Evolutionary conservation across 2,113 vertebrate genomes (phyloP).

Genomic region (Nycticebus coucang): DNA sequence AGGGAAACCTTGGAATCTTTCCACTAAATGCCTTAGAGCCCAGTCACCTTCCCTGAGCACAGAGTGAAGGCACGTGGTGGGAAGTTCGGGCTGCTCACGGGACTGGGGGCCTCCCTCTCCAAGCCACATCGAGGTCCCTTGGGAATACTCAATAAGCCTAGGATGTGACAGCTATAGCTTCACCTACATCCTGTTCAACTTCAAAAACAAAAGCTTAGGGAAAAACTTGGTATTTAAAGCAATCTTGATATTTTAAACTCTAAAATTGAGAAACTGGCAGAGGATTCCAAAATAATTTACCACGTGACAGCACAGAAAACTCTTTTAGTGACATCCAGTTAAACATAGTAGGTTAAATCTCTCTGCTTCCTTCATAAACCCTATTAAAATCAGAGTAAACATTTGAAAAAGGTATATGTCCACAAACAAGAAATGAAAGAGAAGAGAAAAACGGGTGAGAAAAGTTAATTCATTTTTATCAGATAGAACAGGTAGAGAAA

Average conservation of each 20-base stretch:
- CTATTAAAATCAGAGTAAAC: not conserved
- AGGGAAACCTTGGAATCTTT: slow-evolving; percentile 53
- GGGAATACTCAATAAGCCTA: slow-evolving; percentile 10
- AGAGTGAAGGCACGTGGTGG: not conserved
- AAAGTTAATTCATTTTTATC: not conserved
- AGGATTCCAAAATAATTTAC: not conserved
- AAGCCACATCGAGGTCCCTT: not conserved
- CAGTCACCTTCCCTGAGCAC: slow-evolving; percentile 35
- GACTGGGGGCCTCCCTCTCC: not conserved
- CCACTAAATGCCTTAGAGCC: not conserved
- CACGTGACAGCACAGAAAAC: slow-evolving; percentile 9
- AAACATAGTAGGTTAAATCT: not conserved
- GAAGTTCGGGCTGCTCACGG: not conserved
- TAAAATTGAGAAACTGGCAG: not conserved
- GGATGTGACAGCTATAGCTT: not conserved
- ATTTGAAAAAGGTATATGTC: not conserved
- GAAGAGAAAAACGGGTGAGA: not conserved
- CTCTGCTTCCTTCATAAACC: not conserved
- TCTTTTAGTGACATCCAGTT: not conserved
- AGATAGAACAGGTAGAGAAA: not conserved
- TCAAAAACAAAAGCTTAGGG: not conserved
- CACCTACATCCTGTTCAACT: slow-evolving; percentile 3
- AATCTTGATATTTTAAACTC: slow-evolving; percentile 25
- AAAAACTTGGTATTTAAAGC: not conserved
- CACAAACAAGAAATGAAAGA: not conserved